Evolutionary conservation across 2,797 vertebrate genomes (phyloP).

Genomic region (Anguilla marmorata): DNA sequence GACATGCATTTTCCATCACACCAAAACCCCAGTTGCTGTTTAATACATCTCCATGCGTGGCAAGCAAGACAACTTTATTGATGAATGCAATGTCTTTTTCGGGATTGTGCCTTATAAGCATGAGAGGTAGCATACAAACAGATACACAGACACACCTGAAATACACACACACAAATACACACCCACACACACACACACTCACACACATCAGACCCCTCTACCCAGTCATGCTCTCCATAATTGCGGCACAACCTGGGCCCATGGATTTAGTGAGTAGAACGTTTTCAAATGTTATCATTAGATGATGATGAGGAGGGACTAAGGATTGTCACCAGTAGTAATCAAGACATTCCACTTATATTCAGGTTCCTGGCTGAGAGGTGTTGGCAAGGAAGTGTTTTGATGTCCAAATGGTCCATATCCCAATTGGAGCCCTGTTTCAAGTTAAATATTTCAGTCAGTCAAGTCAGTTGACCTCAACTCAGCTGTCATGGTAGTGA

Average conservation of each 20-base stretch:
- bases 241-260: conserved; percentile 28
- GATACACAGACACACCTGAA: neutral
- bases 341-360: neutral
- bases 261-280: neutral
- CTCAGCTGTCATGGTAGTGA: neutral
- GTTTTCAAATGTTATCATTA: neutral
- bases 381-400: neutral
- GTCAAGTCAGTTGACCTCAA: neutral
- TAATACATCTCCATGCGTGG: conserved; percentile 33
- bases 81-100: conserved; percentile 50
- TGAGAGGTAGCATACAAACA: neutral
- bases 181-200: neutral
- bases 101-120: conserved; percentile 24
- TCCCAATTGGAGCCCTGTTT: neutral
- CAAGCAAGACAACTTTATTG: conserved; percentile 41
- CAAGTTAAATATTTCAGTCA: neutral
- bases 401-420: neutral
- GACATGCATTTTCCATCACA: conserved; percentile 33
- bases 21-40: conserved; percentile 19
- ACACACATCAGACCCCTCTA: neutral
- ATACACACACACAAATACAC: neutral
- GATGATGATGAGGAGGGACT: neutral
- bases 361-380: neutral
- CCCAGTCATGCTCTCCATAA: neutral
- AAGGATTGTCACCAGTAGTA: neutral